Base-by-base conservation (phyloP, 2,888 invertebrate species). In the Cheilosia vernalis region DNA sequence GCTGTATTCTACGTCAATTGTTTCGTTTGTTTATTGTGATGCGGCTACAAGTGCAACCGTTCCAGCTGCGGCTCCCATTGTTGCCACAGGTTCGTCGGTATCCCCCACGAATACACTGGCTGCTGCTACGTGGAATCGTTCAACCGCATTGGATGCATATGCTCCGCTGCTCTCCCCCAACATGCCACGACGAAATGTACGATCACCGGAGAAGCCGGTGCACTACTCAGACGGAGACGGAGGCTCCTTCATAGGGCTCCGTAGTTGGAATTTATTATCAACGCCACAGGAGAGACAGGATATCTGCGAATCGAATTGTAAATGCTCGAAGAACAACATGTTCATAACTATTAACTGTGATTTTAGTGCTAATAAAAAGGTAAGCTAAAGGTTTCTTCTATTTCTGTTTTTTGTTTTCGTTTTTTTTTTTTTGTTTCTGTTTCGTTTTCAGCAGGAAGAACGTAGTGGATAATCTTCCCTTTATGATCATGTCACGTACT, bases 331-430 rank as follows among this genome's bases (percentile, higher is more conserved):
- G 63, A 72, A 86, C 58, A 81, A 72, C 61, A 70, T 47, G 63
- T 81, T 81, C 27, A 67, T 80, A 58, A 77, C 77, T 51, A 81
- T 86, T 73, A 87, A 70, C 79, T 87, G 87, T 79, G 83, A 87
- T 87, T 87, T 87, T 79, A 82, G 77, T 76, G 51, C 67, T 61
- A 76, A 80, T 83, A 87, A 83, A 87, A 70, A 76, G 79, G 87
- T 87, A 76, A 87, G 83, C 61, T 60, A 44, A 72, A 44, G 53
- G 37, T 37, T 37, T 4, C 4, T 33, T 49, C 37, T 58, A 40
- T 27, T 19, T 0, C 4, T 21, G 2, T 27, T 27, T 5, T 27
- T 30, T 7, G n/a, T 5, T 7, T 7, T 37, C 9, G 30, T 40
- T 17, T 64, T 58, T 15, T 21, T 27, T 27, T 27, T 5, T 27